Evolutionary conservation across 1,140 invertebrate species (phyloP).

Genomic region (Atta texana): DNA sequence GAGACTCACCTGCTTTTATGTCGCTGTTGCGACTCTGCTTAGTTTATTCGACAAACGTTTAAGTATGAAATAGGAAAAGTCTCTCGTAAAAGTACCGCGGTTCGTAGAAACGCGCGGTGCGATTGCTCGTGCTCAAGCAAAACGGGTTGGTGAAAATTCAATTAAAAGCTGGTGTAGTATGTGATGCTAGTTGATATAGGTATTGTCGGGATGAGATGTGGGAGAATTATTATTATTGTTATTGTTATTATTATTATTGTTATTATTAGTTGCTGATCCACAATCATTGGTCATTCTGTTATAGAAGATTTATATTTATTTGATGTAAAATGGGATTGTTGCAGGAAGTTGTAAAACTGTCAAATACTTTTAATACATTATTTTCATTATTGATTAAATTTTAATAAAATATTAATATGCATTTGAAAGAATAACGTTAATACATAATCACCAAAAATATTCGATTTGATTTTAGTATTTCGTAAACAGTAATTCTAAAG

Average conservation of each 20-base stretch:
- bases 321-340: background rate
- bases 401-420: background rate
- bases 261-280: background rate
- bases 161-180: conserved; percentile 38
- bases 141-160: conserved; percentile 35
- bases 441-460: background rate
- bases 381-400: conserved; percentile 2
- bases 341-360: background rate
- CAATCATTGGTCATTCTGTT: background rate
- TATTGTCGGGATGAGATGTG: background rate
- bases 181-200: conserved; percentile 16
- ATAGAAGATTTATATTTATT: background rate
- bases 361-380: background rate
- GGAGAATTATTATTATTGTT: conserved; percentile 4
- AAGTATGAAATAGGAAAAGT: conserved; percentile 14
- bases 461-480: background rate
- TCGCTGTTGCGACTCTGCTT: conserved; percentile 22
- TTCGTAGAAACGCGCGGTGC: conserved; percentile 46
- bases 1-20: conserved; percentile 51
- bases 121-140: conserved; percentile 51
- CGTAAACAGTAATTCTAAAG: background rate
- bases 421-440: background rate
- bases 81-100: conserved; percentile 50
- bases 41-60: conserved; percentile 11
- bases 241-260: background rate